Base-by-base conservation (phyloP, 1,140 invertebrate species). In the Vollenhovia emeryi region DNA sequence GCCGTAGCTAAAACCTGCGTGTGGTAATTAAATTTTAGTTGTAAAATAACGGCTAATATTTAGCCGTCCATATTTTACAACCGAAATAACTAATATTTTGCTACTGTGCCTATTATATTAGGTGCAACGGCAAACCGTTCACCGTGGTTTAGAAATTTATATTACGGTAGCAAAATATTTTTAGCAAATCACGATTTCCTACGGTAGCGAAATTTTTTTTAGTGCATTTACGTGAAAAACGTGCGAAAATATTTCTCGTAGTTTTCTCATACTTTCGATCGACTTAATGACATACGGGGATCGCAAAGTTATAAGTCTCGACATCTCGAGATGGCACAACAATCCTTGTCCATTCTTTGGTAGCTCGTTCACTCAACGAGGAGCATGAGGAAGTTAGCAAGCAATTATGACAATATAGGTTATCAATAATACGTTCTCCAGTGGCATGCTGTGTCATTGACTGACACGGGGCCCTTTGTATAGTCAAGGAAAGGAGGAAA, bases 351-450 rank as follows among this genome's bases (percentile, higher is more conserved):
- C 36, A 60, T 27, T 27, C 33, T 60, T 62, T 18, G 24, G 21
- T 43, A 57, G 5, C 15, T 75, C 36, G 33, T 33, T 24, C 2
- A n/a, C 11, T 55, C 24, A 30, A 9, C n/a, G 18, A 75, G n/a
- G 24, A 21, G 21, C 9, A 15, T 2, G 8, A 80, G 64, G 27
- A 55, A 57, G 66, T 87, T 80, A 48, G 3, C 0, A 8, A 33
- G 48, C 21, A 88, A 82, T 89, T 88, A 89, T 30, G 62, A 85
- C 66, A 76, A 69, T 45, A 6, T 62, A 18, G 43, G 18, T 6
- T 33, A n/a, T 18, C 7, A 24, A 88, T 59, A 85, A 89, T 57
- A 21, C 3, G 18, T 11, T 69, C 36, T 68, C 55, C 0, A n/a
- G 24, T 48, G 11, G 21, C 40, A 11, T 48, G 27, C 50, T 36